These are phyloP conservation scores for Synanthedon formicaeformis DNA, from an alignment of 2,888 invertebrate genomes.

Conservation along the genomic window DNA sequence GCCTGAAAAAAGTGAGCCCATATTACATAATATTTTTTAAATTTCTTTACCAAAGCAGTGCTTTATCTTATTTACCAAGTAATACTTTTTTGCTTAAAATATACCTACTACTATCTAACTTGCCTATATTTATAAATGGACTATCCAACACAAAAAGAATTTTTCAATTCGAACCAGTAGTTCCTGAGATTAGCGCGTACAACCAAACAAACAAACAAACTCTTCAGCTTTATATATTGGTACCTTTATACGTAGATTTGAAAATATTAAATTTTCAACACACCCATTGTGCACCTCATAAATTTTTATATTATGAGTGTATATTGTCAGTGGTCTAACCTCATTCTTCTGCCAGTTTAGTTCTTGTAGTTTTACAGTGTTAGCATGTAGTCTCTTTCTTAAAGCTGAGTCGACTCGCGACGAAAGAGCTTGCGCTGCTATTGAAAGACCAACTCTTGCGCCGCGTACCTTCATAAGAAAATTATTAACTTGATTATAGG, in stretches of 20 bases:
- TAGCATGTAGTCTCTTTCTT: conserved; percentile 81
- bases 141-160: no score
- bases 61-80: not conserved
- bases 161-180: no score
- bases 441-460: conserved; percentile 76
- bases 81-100: no score
- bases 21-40: not conserved
- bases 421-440: conserved; percentile 77
- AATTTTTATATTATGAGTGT: no score
- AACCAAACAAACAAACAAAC: no score
- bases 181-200: no score
- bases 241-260: no score
- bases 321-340: conserved; percentile 26
- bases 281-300: no score
- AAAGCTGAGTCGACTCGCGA: conserved; percentile 80
- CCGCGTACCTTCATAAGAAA: conserved; percentile 67
- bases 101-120: no score
- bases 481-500: not conserved
- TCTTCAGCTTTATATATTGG: no score
- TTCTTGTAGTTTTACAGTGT: conserved; percentile 79
- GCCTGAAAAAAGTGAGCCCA: conserved; percentile 42
- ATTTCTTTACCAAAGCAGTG: not conserved
- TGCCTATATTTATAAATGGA: no score
- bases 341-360: conserved; percentile 84
- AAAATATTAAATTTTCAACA: no score